These are phyloP conservation scores for Rosalia funebris DNA, from an alignment of 2,888 invertebrate genomes.

Conservation along the genomic window DNA sequence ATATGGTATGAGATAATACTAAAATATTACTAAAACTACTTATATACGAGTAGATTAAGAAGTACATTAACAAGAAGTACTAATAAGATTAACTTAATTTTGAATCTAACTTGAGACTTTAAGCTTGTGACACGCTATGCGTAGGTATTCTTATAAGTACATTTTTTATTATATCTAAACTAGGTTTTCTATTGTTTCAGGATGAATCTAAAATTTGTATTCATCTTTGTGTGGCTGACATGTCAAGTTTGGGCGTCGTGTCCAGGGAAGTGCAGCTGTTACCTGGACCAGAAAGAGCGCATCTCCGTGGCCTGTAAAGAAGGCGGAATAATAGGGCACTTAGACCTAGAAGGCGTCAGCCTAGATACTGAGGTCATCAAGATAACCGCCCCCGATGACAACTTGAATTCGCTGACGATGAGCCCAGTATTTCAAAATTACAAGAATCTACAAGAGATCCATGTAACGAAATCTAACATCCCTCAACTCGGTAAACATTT, in stretches of 20 bases:
- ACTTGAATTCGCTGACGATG: conserved; percentile 74
- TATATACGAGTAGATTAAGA: too few species aligned
- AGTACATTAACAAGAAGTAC: too few species aligned
- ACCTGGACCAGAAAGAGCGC: conserved; percentile 69
- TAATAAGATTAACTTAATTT: too few species aligned
- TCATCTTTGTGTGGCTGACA: conserved; percentile 37
- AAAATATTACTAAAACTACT: too few species aligned
- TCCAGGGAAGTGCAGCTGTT: conserved; percentile 73
- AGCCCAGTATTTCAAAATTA: conserved; percentile 74
- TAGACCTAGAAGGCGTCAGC: conserved; percentile 72
- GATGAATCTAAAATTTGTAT: too few species aligned
- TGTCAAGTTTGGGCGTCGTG: conserved; percentile 62
- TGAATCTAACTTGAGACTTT: too few species aligned
- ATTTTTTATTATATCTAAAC: not conserved
- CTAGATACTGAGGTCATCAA: conserved; percentile 70
- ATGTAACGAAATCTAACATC: conserved; percentile 80
- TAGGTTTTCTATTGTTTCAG: conserved; percentile 47
- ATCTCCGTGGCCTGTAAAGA: conserved; percentile 69
- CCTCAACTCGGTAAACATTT: conserved; percentile 83
- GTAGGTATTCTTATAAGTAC: too few species aligned
- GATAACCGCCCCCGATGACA: conserved; percentile 73
- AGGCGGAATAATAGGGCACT: conserved; percentile 71
- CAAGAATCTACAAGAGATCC: conserved; percentile 73
- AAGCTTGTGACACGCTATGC: too few species aligned
- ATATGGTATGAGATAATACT: too few species aligned